Conservation (phyloP, 2,113 vertebrate genomes). For the Microtus montanus region DNA sequence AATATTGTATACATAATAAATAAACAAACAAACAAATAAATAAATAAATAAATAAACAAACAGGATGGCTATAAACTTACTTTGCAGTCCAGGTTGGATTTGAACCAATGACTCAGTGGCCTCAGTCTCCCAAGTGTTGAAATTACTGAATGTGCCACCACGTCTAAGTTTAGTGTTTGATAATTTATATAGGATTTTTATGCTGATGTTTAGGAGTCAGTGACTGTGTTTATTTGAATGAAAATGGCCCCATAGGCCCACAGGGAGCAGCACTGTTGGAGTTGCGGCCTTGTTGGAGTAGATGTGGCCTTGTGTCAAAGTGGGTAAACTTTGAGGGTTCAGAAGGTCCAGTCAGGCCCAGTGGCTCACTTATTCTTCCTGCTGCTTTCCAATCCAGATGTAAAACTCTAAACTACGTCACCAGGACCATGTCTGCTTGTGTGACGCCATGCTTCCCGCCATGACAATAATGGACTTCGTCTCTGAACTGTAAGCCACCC, state of each 20-base stretch:
- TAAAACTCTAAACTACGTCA: background rate
- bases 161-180: background rate
- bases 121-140: background rate
- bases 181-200: conserved; percentile 29
- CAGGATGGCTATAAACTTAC: background rate
- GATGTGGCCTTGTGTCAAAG: background rate
- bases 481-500: background rate
- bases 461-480: background rate
- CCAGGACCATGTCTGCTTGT: background rate
- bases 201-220: background rate
- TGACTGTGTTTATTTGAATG: background rate
- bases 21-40: too few species aligned
- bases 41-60: too few species aligned
- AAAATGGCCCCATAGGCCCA: background rate
- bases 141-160: background rate
- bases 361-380: background rate
- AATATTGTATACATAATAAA: too few species aligned
- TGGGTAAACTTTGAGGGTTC: background rate
- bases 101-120: background rate
- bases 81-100: background rate
- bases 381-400: background rate
- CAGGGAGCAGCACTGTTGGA: background rate
- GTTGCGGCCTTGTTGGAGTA: background rate
- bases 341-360: background rate
- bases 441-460: background rate